Percentiles rank a stretch among this genome's conserved stretches.
These are phyloP conservation scores for Crenuchus spilurus DNA, from an alignment of 2,797 vertebrate species.

Conservation along the genomic window DNA sequence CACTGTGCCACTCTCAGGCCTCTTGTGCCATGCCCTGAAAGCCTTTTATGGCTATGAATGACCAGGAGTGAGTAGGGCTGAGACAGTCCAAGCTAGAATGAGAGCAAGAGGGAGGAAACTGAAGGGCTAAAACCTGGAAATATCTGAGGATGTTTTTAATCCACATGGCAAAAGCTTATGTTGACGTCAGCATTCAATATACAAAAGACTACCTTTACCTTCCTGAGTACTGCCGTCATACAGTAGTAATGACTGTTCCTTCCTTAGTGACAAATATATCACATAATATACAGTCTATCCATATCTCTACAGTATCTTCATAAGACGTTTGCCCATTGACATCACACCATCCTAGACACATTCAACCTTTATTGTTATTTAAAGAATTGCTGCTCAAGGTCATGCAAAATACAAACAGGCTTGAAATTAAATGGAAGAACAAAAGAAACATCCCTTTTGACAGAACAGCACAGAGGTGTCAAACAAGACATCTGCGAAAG, in stretches of 20 bases:
- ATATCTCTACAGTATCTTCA: not conserved
- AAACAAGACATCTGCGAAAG: not conserved
- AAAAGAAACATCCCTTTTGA: too few relatives aligned
- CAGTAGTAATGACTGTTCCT: not conserved
- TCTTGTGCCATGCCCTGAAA: slow-evolving; percentile 37
- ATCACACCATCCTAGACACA: too few relatives aligned
- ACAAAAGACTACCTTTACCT: not conserved
- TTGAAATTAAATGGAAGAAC: too few relatives aligned
- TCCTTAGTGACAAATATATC: not conserved
- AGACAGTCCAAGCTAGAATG: not conserved
- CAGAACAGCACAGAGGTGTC: too few relatives aligned
- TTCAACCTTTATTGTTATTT: too few relatives aligned
- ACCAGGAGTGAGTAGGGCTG: not conserved
- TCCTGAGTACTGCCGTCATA: not conserved
- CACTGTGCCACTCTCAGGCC: slow-evolving; percentile 22
- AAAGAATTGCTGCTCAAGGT: too few relatives aligned
- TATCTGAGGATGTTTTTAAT: not conserved
- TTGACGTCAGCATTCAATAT: not conserved
- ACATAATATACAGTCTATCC: not conserved
- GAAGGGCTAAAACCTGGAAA: not conserved
- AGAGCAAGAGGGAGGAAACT: not conserved
- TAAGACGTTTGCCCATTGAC: not conserved
- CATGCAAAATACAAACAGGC: too few relatives aligned
- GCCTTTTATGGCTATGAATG: slow-evolving; percentile 19
- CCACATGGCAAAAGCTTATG: not conserved